A percentile compares a stretch with the other conserved stretches of the same genome.
Conservation (phyloP, 2,797 vertebrate genomes). For the Clarias laeviceps region DNA sequence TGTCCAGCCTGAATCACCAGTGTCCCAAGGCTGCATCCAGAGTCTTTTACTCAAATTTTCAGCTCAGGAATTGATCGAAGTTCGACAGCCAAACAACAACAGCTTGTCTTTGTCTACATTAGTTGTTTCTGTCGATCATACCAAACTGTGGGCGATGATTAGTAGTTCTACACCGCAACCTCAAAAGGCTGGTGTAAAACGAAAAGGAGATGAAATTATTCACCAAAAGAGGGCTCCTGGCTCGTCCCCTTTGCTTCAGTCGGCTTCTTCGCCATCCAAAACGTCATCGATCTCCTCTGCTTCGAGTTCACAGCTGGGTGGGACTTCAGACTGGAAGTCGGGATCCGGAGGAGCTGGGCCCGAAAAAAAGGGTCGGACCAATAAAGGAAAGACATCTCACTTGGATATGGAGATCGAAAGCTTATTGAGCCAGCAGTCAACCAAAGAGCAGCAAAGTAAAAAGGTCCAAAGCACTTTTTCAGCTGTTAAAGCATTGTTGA, state of each 20-base stretch:
- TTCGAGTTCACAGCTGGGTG: slow-evolving; percentile 64
- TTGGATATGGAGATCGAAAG: slow-evolving; percentile 93
- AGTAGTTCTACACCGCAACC: slow-evolving; percentile 67
- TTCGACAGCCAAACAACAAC: slow-evolving; percentile 75
- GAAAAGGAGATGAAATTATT: slow-evolving; percentile 76
- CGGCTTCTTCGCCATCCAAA: slow-evolving; percentile 67
- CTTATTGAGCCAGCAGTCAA: slow-evolving; percentile 90
- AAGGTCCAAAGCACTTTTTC: slow-evolving; percentile 75
- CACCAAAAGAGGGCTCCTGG: slow-evolving; percentile 67
- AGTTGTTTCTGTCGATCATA: slow-evolving; percentile 88
- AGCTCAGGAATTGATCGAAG: slow-evolving; percentile 91
- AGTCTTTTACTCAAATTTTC: slow-evolving; percentile 92
- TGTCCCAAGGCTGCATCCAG: slow-evolving; percentile 82
- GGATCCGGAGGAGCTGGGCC: slow-evolving; percentile 66
- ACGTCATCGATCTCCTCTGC: slow-evolving; percentile 65
- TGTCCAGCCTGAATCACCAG: slow-evolving; percentile 74
- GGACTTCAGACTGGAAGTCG: slow-evolving; percentile 63
- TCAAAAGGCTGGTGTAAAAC: slow-evolving; percentile 73
- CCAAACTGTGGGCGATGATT: slow-evolving; percentile 90
- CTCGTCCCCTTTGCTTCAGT: slow-evolving; percentile 68
- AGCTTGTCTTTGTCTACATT: slow-evolving; percentile 76
- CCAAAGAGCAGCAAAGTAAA: slow-evolving; percentile 94
- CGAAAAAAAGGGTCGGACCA: slow-evolving; percentile 82
- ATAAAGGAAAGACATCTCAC: slow-evolving; percentile 81
- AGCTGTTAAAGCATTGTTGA: not conserved